These are phyloP conservation scores for Geodia barretti DNA, from an alignment of 37 sponge, comb jelly and placozoan species.

Conservation along the genomic window DNA sequence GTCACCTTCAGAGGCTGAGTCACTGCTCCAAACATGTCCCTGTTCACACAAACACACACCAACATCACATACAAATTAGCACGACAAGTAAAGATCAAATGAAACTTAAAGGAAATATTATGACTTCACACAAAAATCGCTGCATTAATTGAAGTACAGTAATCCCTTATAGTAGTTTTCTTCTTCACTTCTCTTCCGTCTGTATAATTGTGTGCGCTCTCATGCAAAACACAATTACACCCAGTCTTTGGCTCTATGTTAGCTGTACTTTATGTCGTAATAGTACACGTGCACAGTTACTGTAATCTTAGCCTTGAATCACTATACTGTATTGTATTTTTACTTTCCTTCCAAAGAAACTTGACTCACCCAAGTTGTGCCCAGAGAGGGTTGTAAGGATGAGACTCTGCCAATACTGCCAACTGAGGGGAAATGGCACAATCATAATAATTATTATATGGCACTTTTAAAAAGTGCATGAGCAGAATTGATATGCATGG, in stretches of 20 bases:
- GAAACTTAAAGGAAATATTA: background rate
- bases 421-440: conserved; percentile 26
- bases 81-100: background rate
- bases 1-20: conserved; percentile 54
- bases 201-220: too few relatives aligned
- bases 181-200: too few relatives aligned
- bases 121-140: background rate
- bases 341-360: too few relatives aligned
- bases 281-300: background rate
- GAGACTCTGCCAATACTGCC: conserved; percentile 54
- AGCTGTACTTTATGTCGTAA: too few relatives aligned
- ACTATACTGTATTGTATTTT: background rate
- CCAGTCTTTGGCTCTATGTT: too few relatives aligned
- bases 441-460: background rate
- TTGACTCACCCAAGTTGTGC: conserved; percentile 81
- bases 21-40: conserved; percentile 72
- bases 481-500: background rate
- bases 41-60: conserved; percentile 26
- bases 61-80: background rate
- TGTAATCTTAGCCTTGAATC: background rate
- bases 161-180: too few relatives aligned
- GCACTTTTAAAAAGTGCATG: background rate
- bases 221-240: too few relatives aligned
- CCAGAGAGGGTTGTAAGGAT: conserved; percentile 80
- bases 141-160: background rate